Evolutionary conservation across 2,888 invertebrate genomes (phyloP).

Genomic region (Phortica okadai): DNA sequence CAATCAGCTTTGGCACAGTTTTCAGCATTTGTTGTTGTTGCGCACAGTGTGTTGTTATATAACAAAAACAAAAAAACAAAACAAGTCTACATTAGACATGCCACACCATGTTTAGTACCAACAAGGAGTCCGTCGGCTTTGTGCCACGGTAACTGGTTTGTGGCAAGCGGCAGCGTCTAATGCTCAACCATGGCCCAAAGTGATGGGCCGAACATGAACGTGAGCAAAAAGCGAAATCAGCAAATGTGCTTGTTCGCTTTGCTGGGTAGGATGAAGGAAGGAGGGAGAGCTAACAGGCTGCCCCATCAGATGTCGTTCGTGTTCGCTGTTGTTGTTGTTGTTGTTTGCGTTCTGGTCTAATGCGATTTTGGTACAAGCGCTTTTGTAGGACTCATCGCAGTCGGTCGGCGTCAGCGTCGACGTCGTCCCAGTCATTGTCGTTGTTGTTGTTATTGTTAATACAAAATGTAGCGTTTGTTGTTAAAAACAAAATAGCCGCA

Average conservation of each 20-base stretch:
- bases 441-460: not conserved
- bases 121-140: not conserved
- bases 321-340: not conserved
- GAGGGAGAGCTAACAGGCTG: not conserved
- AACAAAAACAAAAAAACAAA: too few species aligned
- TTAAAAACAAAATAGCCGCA: conserved; percentile 21
- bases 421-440: not conserved
- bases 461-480: not conserved
- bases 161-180: not conserved
- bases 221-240: conserved; percentile 29
- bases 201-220: conserved; percentile 25
- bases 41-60: too few species aligned
- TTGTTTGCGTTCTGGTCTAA: conserved; percentile 30
- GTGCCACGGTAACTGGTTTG: not conserved
- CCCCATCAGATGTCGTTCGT: not conserved
- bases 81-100: too few species aligned
- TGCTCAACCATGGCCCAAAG: not conserved
- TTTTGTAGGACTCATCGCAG: not conserved
- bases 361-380: conserved; percentile 20
- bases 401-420: not conserved
- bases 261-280: not conserved
- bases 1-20: conserved; percentile 51
- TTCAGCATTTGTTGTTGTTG: not conserved
- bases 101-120: too few species aligned
- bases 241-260: not conserved